Base-by-base conservation (phyloP, 1,140 invertebrate genomes). In the Trissolcus basalis region DNA sequence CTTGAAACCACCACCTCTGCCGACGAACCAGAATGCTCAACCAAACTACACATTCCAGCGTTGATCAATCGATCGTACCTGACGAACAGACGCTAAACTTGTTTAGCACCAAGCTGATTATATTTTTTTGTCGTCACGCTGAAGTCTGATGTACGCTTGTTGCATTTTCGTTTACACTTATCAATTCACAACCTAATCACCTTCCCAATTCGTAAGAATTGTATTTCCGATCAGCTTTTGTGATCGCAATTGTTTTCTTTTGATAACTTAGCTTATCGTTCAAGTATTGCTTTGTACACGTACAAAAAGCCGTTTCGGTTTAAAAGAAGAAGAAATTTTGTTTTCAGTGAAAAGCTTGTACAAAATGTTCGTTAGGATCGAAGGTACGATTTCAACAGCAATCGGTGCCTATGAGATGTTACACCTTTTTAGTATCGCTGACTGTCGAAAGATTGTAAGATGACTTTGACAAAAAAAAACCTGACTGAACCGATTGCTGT, bases 1-100 rank as follows among this genome's bases (percentile, higher is more conserved):
- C 39, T 59, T 89, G 14, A 79, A 85, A 7, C 87, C 86, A 11
- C 86, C 87, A 9, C 82, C 85, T 0, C 41, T 80, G 16, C 45
- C 75, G 3, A 58, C 71, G 0, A 75, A 81, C 56, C 81, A 82
- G 59, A 82, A 78, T 43, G 64, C 70, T 48, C 65, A 65, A 41
- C 72, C 61, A 7, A 77, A 65, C n/a, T 87, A 83, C 53, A 55
- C 81, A 12, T 85, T 87, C 7, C 71, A 82, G 27, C 84, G 70
- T 51, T 86, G 65, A 86, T 43, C 14, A 41, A 53, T 41, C 9
- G 19, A 8, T 71, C 36, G 49, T 71, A 63, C 39, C 60, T 59
- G 45, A 65, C 50, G 51, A 71, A 67, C 56, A 70, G 50, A 51
- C 74, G 27, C 15, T 80, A 81, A 82, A n/a, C n/a, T n/a, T n/a